A percentile compares a stretch with the other conserved stretches of the same genome.
phyloP scores from a whole-genome alignment of 1,140 invertebrate species.

The Eupeodes corollae region DNA sequence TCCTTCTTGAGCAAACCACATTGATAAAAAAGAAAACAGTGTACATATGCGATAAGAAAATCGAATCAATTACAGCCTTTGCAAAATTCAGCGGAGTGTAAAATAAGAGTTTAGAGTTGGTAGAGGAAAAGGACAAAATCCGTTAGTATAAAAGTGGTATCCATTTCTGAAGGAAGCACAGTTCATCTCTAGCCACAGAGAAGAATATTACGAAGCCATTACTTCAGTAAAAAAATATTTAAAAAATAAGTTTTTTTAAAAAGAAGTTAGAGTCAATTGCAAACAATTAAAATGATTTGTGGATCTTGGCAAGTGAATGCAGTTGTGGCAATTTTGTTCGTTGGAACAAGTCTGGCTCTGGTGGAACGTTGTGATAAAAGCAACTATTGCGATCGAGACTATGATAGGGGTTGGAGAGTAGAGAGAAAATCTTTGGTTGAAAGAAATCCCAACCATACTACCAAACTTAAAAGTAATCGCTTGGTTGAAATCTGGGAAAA shows the following conservation, averaged over 20 bases:
- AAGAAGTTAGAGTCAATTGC: neutral
- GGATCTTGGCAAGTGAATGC: constrained; percentile 7
- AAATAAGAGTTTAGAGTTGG: constrained; percentile 9
- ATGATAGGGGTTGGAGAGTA: neutral
- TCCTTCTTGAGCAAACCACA: neutral
- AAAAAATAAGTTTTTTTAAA: neutral
- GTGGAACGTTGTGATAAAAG: neutral
- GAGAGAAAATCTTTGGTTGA: neutral
- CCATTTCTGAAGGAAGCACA: neutral
- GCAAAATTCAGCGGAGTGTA: constrained; percentile 20
- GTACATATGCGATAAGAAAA: constrained; percentile 37
- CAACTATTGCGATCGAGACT: neutral
- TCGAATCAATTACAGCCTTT: constrained; percentile 25
- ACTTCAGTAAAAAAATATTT: neutral
- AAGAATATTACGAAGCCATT: neutral
- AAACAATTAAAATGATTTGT: constrained; percentile 6
- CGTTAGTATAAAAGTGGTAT: constrained; percentile 14
- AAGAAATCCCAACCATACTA: neutral
- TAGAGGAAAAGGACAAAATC: neutral
- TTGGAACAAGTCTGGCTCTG: constrained; percentile 1
- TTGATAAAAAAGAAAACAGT: constrained; percentile 18
- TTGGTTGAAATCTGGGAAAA: neutral
- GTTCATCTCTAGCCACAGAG: neutral
- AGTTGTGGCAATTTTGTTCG: constrained; percentile 4
- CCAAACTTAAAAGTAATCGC: neutral